Base-by-base conservation (phyloP, 2,113 vertebrate genomes). In the Pelecanus crispus region DNA sequence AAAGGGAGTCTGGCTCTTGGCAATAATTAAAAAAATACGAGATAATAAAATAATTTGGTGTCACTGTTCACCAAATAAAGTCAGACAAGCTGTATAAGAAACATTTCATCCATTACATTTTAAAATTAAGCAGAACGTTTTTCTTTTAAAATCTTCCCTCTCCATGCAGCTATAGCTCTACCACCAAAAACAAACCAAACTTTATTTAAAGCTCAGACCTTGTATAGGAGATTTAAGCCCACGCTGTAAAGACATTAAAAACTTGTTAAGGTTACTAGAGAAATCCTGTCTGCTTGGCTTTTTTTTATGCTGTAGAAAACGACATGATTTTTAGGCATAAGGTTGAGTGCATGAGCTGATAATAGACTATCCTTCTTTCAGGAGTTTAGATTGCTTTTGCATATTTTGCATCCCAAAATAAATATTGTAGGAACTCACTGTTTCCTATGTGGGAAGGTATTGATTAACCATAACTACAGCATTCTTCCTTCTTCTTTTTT, bases 261-360 rank as follows among this genome's bases (percentile, higher is more conserved):
- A 95, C 53, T 81, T 84, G 72, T 62, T 90, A 72, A 80, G 86
- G 86, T 90, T 96, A 90, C 66, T 92, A 72, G 70, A 95, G 83
- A 91, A 94, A 85, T 84, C 53, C 44, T 95, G 70, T 81, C 81
- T 94, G 65, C 45, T 81, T 70, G 19, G 18, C 3, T 28, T 72
- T 52, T 62, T 52, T 89, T 34, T 4, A 21, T 49, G 47, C 25
- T 86, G 40, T 59, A 79, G 61, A 74, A 59, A 68, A 89, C 13
- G 1, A 28, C 29, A 10, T 72, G 50, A 58, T 70, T 96, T 95
- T 88, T 75, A 66, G 66, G 32, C 20, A 34, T 53, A 49, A 72
- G 17, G 12, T 79, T 61, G 67, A 45, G 44, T 81, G 18, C 32
- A 10, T 61, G 42, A 77, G 31, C 59, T 92, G 40, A 36, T 90